Evolutionary conservation across 1,140 invertebrate genomes (phyloP).

Genomic region (Trypoxylus dichotomus): DNA sequence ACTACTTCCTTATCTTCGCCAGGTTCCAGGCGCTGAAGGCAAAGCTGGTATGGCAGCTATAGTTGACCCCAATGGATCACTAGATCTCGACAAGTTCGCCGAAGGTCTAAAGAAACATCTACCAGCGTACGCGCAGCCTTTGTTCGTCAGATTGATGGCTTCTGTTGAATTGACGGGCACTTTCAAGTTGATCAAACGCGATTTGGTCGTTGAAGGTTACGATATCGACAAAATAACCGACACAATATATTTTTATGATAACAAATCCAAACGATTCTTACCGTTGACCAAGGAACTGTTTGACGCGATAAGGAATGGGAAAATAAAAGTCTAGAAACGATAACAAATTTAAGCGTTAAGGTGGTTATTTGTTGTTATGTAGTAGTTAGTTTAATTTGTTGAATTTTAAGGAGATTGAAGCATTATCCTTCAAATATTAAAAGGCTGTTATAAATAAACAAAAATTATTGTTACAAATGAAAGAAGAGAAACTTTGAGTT

Average conservation of each 20-base stretch:
- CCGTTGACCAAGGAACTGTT: conserved; percentile 69
- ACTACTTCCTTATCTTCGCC: conserved; percentile 36
- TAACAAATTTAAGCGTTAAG: no score
- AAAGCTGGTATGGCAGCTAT: conserved; percentile 95
- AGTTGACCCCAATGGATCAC: conserved; percentile 68
- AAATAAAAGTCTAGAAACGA: conserved; percentile 60
- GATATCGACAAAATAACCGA: conserved; percentile 67
- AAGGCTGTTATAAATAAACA: background rate
- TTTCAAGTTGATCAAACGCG: conserved; percentile 87
- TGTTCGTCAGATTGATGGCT: conserved; percentile 84
- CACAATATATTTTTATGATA: conserved; percentile 77
- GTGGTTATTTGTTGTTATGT: background rate
- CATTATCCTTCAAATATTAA: background rate
- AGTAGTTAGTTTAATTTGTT: background rate
- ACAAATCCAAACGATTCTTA: conserved; percentile 64
- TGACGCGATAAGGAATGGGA: conserved; percentile 63
- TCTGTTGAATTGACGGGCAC: conserved; percentile 85
- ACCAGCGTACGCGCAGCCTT: conserved; percentile 82
- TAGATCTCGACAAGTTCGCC: conserved; percentile 69
- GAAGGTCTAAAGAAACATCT: conserved; percentile 68
- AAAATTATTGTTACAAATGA: background rate
- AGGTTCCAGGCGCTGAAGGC: conserved; percentile 84
- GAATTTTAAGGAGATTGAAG: background rate
- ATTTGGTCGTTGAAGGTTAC: conserved; percentile 80
- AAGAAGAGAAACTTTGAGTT: no score